Conservation (phyloP, 2,113 vertebrate genomes). For the Bostrychus sinensis region DNA sequence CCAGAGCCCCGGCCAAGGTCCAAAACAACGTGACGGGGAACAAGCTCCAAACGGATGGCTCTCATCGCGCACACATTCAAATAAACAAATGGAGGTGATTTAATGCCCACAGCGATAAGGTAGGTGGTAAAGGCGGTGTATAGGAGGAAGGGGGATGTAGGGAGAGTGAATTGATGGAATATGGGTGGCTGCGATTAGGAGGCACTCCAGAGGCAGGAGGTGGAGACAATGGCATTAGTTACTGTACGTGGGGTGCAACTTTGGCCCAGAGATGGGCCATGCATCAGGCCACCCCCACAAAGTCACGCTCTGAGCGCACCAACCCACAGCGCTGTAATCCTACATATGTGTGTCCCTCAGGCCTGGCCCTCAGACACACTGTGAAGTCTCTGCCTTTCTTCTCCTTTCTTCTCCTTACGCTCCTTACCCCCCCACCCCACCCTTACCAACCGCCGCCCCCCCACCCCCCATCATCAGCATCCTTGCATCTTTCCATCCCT, state of each 20-base stretch:
- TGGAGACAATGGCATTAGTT: constrained; percentile 59
- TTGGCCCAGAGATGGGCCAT: constrained; percentile 60
- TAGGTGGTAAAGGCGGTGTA: constrained; percentile 66
- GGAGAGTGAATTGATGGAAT: constrained; percentile 46
- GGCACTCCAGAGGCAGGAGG: constrained; percentile 34
- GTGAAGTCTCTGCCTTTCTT: constrained; percentile 66
- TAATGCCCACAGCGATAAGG: constrained; percentile 66
- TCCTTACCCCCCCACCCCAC: too few species aligned
- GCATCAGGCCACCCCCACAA: constrained; percentile 61
- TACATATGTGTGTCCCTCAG: constrained; percentile 53
- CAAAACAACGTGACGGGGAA: constrained; percentile 67
- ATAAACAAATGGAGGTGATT: constrained; percentile 79
- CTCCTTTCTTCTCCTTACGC: constrained; percentile 32
- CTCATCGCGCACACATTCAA: constrained; percentile 63
- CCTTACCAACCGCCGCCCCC: too few species aligned
- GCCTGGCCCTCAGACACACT: constrained; percentile 67
- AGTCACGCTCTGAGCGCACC: constrained; percentile 26
- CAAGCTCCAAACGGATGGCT: constrained; percentile 70
- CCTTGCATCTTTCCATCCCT: constrained; percentile 18
- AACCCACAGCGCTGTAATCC: constrained; percentile 34
- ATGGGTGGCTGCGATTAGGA: constrained; percentile 34
- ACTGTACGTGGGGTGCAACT: constrained; percentile 41
- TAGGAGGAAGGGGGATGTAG: constrained; percentile 41
- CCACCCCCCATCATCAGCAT: constrained; percentile 16
- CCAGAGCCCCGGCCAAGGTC: constrained; percentile 61